Conservation (phyloP, 2,113 vertebrate genomes). For the Aepyceros melampus region DNA sequence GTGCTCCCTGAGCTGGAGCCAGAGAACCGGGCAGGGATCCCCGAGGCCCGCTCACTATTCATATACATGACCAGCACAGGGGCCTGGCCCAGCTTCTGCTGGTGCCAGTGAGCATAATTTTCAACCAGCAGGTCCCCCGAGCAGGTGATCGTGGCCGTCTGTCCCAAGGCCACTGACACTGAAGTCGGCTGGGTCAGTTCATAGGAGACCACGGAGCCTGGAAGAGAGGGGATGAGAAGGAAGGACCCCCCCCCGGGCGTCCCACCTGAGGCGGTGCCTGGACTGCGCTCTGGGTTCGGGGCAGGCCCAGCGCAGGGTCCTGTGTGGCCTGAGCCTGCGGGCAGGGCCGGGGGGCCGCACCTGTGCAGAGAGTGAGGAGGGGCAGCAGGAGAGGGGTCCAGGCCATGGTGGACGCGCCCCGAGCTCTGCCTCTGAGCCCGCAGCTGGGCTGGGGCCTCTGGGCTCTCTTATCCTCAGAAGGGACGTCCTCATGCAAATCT, state of each 20-base stretch:
- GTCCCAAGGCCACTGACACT: no score
- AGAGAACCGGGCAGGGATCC: not conserved
- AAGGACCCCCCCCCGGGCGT: accelerated
- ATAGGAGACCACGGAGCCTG: not conserved
- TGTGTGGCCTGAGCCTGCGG: no score
- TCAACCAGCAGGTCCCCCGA: no score
- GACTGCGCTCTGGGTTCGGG: no score
- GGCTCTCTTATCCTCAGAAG: no score
- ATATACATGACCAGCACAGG: accelerated
- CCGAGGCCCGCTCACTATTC: accelerated
- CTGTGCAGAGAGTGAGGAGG: not conserved
- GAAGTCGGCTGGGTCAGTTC: no score
- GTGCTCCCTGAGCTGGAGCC: accelerated
- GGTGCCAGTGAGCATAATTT: not conserved
- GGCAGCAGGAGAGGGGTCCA: not conserved
- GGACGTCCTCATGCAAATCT: no score
- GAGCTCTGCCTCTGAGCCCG: no score
- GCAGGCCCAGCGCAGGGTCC: not conserved
- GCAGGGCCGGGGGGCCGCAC: not conserved
- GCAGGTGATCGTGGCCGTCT: no score
- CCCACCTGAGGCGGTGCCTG: accelerated
- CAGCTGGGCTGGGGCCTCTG: no score
- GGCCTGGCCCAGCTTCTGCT: not conserved
- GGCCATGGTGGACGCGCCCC: no score
- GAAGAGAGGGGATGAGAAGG: not conserved